phyloP scores from a whole-genome alignment of 1,140 invertebrate genomes.

The Halyomorpha halys region DNA sequence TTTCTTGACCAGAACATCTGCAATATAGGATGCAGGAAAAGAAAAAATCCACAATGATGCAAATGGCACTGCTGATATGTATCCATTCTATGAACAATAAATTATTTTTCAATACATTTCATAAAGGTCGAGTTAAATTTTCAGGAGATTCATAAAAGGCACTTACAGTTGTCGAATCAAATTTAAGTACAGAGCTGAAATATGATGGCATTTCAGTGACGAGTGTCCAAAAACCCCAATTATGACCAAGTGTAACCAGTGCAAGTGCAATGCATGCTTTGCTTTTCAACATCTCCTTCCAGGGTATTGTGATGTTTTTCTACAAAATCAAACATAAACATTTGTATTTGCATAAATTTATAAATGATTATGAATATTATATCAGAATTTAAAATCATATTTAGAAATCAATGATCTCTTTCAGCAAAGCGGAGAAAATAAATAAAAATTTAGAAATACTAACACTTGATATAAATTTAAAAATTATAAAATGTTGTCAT shows the following conservation, averaged over 20 bases:
- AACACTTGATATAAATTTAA: neutral
- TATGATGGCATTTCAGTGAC: slow-evolving; percentile 62
- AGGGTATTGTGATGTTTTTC: slow-evolving; percentile 39
- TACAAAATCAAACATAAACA: neutral
- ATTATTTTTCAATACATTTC: neutral
- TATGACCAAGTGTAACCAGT: slow-evolving; percentile 50
- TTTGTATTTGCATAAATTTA: neutral
- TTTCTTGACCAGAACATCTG: slow-evolving; percentile 42
- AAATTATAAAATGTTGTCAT: neutral
- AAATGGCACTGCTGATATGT: slow-evolving; percentile 68
- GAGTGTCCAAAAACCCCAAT: slow-evolving; percentile 57
- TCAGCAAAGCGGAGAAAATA: too few relatives aligned
- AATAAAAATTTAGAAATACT: too few relatives aligned
- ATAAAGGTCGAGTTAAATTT: neutral
- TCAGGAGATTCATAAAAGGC: slow-evolving; percentile 15
- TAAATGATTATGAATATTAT: neutral
- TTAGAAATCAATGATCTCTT: too few relatives aligned
- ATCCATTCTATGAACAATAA: slow-evolving; percentile 42
- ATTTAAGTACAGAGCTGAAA: slow-evolving; percentile 45
- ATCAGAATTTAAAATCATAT: neutral
- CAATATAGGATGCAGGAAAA: slow-evolving; percentile 49
- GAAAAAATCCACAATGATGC: slow-evolving; percentile 56
- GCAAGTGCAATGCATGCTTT: slow-evolving; percentile 52
- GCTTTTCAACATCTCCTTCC: slow-evolving; percentile 51
- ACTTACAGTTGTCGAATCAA: slow-evolving; percentile 33